phyloP scores from a whole-genome alignment of 2,888 invertebrate genomes.

The Eulithis testata region DNA sequence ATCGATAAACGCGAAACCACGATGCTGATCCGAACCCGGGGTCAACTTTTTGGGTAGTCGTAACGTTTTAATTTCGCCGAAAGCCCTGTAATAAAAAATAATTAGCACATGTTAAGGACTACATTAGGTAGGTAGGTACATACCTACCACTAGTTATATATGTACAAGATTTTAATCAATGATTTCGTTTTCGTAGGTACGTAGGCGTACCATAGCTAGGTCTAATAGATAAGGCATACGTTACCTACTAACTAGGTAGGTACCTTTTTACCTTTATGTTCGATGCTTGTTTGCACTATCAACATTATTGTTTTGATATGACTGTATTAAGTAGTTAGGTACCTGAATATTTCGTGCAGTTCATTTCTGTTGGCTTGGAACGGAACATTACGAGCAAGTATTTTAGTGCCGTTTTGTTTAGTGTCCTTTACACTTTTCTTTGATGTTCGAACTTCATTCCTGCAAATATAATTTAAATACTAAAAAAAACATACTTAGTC shows the following conservation, averaged over 20 bases:
- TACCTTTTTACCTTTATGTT: no score
- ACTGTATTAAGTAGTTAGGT: background rate
- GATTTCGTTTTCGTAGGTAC: no score
- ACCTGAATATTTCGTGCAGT: constrained; percentile 95
- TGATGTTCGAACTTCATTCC: constrained; percentile 84
- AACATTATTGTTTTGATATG: no score
- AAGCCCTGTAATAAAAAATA: constrained; percentile 86
- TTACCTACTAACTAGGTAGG: no score
- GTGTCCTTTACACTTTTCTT: constrained; percentile 85
- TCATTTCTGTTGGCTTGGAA: constrained; percentile 96
- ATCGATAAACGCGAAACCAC: constrained; percentile 99
- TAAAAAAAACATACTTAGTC: no score
- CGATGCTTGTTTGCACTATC: no score
- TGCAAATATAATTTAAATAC: constrained; percentile 59
- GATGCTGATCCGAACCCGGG: constrained; percentile 90
- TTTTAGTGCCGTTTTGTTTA: constrained; percentile 92
- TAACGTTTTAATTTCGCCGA: constrained; percentile 96
- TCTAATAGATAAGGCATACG: no score
- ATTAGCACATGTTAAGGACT: constrained; percentile 17
- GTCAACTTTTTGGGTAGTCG: constrained; percentile 95
- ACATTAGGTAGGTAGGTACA: background rate
- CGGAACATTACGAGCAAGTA: constrained; percentile 96
- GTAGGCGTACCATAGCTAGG: no score
- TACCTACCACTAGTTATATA: no score
- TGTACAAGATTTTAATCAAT: no score